phyloP scores from a whole-genome alignment of 2,888 invertebrate species.

The Rhagophthalmus giganteus region DNA sequence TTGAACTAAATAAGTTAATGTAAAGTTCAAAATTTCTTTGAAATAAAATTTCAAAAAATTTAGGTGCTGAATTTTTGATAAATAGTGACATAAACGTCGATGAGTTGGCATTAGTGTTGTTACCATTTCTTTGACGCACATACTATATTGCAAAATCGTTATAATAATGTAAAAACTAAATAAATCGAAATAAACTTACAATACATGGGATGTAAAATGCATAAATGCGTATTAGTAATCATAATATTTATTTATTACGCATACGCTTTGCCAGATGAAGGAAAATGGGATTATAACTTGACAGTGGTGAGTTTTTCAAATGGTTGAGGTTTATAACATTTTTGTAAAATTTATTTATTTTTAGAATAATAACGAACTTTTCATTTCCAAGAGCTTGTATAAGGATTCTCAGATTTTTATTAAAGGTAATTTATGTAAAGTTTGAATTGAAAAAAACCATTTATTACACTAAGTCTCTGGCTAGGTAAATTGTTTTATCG shows the following conservation, averaged over 20 bases:
- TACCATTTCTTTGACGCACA: neutral
- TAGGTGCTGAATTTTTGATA: no score
- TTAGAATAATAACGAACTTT: constrained; percentile 57
- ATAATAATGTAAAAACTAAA: neutral
- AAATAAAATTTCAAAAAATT: no score
- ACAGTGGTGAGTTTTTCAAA: constrained; percentile 55
- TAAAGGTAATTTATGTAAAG: constrained; percentile 59
- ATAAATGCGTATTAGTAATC: neutral
- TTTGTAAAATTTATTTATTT: constrained; percentile 33
- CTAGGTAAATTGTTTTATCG: no score
- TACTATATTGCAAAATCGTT: neutral
- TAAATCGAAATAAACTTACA: neutral
- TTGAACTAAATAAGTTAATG: no score
- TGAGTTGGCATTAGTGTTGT: neutral
- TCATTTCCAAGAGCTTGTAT: constrained; percentile 67
- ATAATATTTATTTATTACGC: neutral
- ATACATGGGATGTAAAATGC: neutral
- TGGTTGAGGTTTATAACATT: constrained; percentile 3
- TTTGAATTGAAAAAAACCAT: no score
- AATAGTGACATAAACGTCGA: neutral
- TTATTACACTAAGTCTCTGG: no score
- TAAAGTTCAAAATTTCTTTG: no score
- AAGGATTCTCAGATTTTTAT: constrained; percentile 72
- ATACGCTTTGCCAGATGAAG: constrained; percentile 62
- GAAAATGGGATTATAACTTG: constrained; percentile 68